phyloP scores from a whole-genome alignment of 2,888 invertebrate genomes.

The Parasteatoda lunata region DNA sequence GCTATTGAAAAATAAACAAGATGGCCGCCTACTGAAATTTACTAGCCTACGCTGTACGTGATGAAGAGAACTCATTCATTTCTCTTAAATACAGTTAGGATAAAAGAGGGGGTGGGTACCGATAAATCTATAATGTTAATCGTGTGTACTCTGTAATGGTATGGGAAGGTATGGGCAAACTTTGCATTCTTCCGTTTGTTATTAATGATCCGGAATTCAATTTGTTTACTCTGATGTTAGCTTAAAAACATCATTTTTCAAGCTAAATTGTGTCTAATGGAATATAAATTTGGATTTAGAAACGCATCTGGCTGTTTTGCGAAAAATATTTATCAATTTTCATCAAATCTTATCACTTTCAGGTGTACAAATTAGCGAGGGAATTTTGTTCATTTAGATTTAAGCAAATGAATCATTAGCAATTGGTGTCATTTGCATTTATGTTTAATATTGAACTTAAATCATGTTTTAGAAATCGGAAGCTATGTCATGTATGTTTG shows the following conservation, averaged over 20 bases:
- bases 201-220: conserved; percentile 54
- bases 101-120: conserved; percentile 1
- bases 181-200: conserved; percentile 20
- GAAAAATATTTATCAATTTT: background rate
- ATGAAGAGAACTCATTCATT: conserved; percentile 39
- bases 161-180: background rate
- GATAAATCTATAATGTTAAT: conserved; percentile 61
- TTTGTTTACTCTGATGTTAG: conserved; percentile 33
- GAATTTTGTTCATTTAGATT: background rate
- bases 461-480: background rate
- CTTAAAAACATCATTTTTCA: conserved; percentile 61
- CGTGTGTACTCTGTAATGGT: conserved; percentile 6
- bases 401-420: background rate
- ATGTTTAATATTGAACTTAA: background rate
- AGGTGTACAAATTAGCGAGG: background rate
- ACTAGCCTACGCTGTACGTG: conserved; percentile 13
- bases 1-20: conserved; percentile 3
- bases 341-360: background rate
- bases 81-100: conserved; percentile 17
- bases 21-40: background rate
- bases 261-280: conserved; percentile 27
- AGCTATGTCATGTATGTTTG: background rate
- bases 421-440: background rate
- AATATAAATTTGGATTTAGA: conserved; percentile 22
- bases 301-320: background rate